Evolutionary conservation across 2,113 vertebrate species (phyloP), one percentile per base, ranked within the genome.

Genomic region (Thunnus thynnus): DNA sequence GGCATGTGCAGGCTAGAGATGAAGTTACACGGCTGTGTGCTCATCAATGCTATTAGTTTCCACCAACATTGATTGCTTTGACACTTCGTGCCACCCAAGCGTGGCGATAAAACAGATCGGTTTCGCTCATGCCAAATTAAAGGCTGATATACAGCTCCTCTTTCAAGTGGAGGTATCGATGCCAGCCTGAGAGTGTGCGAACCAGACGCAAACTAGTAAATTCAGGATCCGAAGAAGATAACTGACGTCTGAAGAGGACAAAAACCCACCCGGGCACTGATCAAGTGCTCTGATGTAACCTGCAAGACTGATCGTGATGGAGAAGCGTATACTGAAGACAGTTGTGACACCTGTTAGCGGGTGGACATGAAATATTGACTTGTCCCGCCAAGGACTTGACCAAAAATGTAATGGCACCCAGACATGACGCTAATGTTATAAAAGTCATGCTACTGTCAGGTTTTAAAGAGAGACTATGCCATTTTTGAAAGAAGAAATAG

Each of bases 31-130:
- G 44, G 84, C 78, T 62, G 51, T 27, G 57, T 47, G 70, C 51
- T 89, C 86, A 83, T 92, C 88, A 80, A 25, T 6, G 76, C 80
- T 91, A 90, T 93, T 88, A 65, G 80, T 90, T 94, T 91, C 84
- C 77, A 69, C 47, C 50, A 1, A 5, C 1, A 62, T 32, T 72
- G 89, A 90, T 86, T 80, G 77, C 87, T 83, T 76, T 87, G 84
- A 87, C 87, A 88, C 91, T 56, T 80, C 13, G 16, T 56, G 78
- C 58, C 48, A 14, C 80, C 73, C 76, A 76, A 68, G 88, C 65
- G 41, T 55, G 76, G 74, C 76, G 76, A 85, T 86, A 69, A 78
- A 86, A 76, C 83, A 57, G 78, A 85, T 89, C 77, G 8, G 30
- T 78, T 86, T 78, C 64, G 20, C 58, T 61, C 63, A n/a, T 41